A percentile compares a stretch with the other conserved stretches of the same genome.
Conservation (phyloP, 2,888 invertebrate genomes). For the Sepiola atlantica region DNA sequence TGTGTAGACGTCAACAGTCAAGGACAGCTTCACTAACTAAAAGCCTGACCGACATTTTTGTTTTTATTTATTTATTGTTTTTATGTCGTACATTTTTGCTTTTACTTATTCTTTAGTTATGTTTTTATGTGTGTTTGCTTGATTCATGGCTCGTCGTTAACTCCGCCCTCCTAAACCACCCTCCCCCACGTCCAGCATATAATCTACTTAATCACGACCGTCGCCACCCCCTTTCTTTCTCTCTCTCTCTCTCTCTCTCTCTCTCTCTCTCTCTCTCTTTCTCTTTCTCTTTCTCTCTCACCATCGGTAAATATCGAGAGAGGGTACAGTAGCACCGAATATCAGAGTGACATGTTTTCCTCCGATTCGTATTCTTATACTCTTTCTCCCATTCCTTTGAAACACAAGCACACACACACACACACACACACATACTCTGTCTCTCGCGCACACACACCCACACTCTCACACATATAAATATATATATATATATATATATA, state of each 20-base stretch:
- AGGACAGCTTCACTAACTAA: constrained; percentile 22
- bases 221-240: too few relatives aligned
- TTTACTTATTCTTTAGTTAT: not conserved
- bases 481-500: not conserved
- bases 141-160: not conserved
- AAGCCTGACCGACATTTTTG: not conserved
- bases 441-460: too few relatives aligned
- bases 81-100: not conserved
- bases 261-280: not conserved
- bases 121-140: not conserved
- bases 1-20: not conserved
- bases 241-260: too few relatives aligned
- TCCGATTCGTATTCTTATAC: too few relatives aligned
- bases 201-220: too few relatives aligned
- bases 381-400: too few relatives aligned
- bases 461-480: not conserved
- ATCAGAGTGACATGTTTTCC: not conserved
- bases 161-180: not conserved
- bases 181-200: too few relatives aligned
- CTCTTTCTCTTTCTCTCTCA: not conserved
- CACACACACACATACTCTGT: not conserved
- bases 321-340: not conserved
- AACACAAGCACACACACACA: too few relatives aligned
- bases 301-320: not conserved
- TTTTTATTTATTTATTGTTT: too few relatives aligned